Evolutionary conservation across 2,888 invertebrate genomes (phyloP), one percentile per base, ranked within the genome.

Genomic region (Andrena minutula): DNA sequence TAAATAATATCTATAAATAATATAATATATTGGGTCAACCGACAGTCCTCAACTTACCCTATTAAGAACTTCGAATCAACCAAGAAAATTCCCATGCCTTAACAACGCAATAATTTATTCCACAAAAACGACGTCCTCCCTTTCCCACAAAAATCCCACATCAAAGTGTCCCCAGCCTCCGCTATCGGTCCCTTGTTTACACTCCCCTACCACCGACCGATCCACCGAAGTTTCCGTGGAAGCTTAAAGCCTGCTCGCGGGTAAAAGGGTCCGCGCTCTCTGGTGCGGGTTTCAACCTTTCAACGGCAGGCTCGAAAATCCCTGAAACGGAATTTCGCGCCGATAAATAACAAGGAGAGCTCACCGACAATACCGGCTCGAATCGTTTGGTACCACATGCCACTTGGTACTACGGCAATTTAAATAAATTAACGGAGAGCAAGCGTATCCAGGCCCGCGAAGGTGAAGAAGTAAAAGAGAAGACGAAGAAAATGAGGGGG

Each of bases 361-460:
- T 87, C 84, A 85, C 85, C 87, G 91, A 92, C 91, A 91, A 92
- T 91, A 89, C 91, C 86, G 87, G 89, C 87, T 86, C 88, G 89
- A 88, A 87, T 89, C 80, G 86, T 75, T 85, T 77, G 83, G 79
- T 75, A 77, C 84, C 89, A 82, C 83, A 89, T 88, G 90, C 88
- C 90, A 90, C 88, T 89, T 85, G 88, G 84, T 78, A 79, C 72
- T 84, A 86, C 75, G 89, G 90, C 89, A 92, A 91, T 92, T 92
- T 91, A 90, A 92, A 92, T 91, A 92, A 92, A 92, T 92, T 92
- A 92, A 92, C 90, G 88, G 86, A 87, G 86, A 87, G 82, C 84
- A 82, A 84, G 82, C 84, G 80, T 82, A 85, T 86, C 83, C 73
- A 72, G 65, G 53, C 51, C 41, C 58, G 49, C 68, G 79, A 47